Evolutionary conservation across 1,140 invertebrate species (phyloP).

Genomic region (Penaeus indicus): DNA sequence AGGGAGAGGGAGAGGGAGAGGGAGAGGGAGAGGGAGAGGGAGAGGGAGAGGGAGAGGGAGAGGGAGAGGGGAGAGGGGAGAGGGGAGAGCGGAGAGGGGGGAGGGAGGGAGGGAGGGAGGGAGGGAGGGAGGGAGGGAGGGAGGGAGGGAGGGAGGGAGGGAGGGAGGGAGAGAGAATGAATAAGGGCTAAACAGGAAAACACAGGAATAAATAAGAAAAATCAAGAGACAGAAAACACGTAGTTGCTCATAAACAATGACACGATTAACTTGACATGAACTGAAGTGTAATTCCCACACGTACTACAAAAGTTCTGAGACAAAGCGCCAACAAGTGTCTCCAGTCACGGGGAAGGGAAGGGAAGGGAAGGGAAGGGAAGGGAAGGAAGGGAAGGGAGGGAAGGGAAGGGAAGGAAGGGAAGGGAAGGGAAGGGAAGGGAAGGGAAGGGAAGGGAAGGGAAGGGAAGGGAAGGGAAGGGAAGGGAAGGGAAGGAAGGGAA

Average conservation of each 20-base stretch:
- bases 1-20: background rate
- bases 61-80: background rate
- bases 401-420: background rate
- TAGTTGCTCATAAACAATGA: no score
- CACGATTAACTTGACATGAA: no score
- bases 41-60: background rate
- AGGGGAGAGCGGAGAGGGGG: background rate
- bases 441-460: background rate
- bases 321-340: no score
- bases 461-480: background rate
- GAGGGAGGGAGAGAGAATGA: background rate
- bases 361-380: background rate
- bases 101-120: background rate
- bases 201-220: no score
- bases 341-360: no score
- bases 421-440: background rate
- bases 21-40: conserved; percentile 3
- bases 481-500: background rate
- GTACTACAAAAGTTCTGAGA: no score
- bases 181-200: background rate
- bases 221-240: no score
- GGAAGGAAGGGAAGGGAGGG: background rate
- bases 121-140: background rate
- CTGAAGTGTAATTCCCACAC: no score
- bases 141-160: background rate